Evolutionary conservation across 2,797 vertebrate genomes (phyloP).

Genomic region (Menidia menidia): DNA sequence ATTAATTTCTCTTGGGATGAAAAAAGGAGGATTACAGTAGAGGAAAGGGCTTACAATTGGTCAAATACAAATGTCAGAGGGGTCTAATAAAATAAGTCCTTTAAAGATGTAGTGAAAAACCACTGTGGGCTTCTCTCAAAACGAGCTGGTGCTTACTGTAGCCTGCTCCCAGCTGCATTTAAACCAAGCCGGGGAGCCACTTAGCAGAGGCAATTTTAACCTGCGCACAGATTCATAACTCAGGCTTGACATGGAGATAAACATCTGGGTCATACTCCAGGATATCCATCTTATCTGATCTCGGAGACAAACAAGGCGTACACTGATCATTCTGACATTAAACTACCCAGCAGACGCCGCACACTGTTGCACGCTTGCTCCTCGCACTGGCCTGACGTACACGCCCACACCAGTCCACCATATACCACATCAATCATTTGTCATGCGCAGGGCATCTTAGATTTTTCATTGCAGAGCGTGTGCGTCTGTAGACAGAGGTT

Average conservation of each 20-base stretch:
- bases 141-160: constrained; percentile 33
- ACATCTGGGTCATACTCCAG: constrained; percentile 69
- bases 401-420: constrained; percentile 34
- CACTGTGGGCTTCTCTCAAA: constrained; percentile 4
- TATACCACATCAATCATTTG: constrained; percentile 21
- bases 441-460: neutral
- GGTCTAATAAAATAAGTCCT: neutral
- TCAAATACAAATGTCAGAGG: constrained; percentile 12
- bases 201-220: constrained; percentile 62
- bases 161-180: constrained; percentile 48
- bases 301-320: constrained; percentile 52
- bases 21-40: constrained; percentile 13
- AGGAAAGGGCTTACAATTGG: neutral
- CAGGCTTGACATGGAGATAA: constrained; percentile 59
- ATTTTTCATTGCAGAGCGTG: neutral
- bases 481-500: neutral
- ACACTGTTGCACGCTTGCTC: constrained; percentile 28
- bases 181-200: constrained; percentile 51
- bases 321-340: constrained; percentile 45
- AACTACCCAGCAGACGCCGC: constrained; percentile 3
- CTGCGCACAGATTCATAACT: constrained; percentile 57
- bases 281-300: constrained; percentile 66
- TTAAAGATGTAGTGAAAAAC: constrained; percentile 11
- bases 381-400: constrained; percentile 19
- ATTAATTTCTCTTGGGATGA: neutral